Conservation (phyloP, 2,113 vertebrate genomes). For the Rafetus swinhoei region DNA sequence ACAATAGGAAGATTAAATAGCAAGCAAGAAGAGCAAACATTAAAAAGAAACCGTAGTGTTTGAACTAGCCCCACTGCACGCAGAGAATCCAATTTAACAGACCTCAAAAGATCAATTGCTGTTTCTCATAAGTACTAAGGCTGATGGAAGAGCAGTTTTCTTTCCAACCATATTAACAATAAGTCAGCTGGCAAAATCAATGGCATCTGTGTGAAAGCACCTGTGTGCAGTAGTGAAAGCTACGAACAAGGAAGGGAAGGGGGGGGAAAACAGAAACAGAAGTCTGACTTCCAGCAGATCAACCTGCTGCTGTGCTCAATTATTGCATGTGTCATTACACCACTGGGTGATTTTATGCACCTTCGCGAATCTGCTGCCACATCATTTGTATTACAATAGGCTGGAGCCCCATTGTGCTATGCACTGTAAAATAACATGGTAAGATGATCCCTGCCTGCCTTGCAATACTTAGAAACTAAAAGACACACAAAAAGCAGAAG, state of each 20-base stretch:
- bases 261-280: not conserved
- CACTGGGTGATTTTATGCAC: not conserved
- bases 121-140: not conserved
- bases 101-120: not conserved
- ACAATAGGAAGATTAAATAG: not conserved
- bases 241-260: not conserved
- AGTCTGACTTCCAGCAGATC: not conserved
- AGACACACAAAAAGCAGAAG: not conserved
- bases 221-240: not conserved
- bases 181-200: conserved; percentile 22
- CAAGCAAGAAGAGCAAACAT: not conserved
- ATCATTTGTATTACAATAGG: accelerated
- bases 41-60: not conserved
- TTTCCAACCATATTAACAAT: conserved; percentile 34
- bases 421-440: not conserved
- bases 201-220: conserved; percentile 14
- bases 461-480: accelerated
- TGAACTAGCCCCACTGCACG: conserved; percentile 6
- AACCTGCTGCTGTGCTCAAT: not conserved
- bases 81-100: conserved; percentile 4
- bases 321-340: not conserved
- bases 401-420: accelerated
- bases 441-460: not conserved
- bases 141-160: not conserved
- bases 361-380: not conserved